Percentiles rank a stretch among this genome's conserved stretches.
Evolutionary conservation across 2,113 vertebrate species (phyloP).

Genomic region (Cnemophilus loriae): DNA sequence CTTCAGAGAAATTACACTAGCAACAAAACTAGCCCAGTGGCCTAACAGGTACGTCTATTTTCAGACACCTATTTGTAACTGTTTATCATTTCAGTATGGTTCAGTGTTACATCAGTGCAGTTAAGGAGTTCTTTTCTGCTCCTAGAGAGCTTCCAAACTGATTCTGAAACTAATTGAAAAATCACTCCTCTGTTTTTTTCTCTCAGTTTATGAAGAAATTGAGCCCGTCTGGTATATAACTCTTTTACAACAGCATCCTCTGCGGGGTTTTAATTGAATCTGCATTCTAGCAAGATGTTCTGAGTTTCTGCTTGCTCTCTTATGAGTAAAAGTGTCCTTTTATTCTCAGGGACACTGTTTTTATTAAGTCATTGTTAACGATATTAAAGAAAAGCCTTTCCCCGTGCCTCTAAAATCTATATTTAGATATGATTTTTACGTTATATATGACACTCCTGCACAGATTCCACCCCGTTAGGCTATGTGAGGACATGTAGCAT

Average conservation of each 20-base stretch:
- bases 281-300: neutral
- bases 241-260: neutral
- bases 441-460: neutral
- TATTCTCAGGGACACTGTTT: neutral
- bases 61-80: neutral
- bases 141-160: neutral
- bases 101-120: neutral
- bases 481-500: neutral
- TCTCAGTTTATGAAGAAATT: conserved; percentile 19
- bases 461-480: neutral
- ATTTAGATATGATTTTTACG: neutral
- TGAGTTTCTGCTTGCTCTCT: neutral
- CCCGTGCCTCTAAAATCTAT: neutral
- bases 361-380: neutral
- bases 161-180: conserved; percentile 25
- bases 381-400: neutral
- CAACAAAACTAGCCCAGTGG: neutral
- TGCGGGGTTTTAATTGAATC: neutral
- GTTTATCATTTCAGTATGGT: neutral
- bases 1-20: neutral
- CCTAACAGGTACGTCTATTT: conserved; percentile 17
- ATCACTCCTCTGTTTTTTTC: neutral
- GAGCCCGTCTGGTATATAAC: neutral
- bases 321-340: neutral
- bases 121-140: neutral